phyloP scores from a whole-genome alignment of 92 coral and sea anemone genomes.

The Actinostola sp. region DNA sequence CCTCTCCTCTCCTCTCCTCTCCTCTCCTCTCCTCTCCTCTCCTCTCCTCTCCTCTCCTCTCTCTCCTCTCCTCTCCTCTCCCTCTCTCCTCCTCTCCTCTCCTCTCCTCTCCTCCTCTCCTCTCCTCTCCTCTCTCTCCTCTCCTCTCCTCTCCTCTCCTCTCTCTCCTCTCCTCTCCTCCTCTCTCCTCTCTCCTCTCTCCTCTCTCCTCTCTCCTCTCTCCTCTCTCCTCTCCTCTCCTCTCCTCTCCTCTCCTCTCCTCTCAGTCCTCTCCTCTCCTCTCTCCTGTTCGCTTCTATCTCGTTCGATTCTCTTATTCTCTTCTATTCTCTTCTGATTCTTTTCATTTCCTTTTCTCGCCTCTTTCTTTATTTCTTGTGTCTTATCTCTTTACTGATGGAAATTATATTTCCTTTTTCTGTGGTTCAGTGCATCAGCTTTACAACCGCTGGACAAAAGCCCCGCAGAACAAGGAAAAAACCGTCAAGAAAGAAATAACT shows the following conservation, averaged over 20 bases:
- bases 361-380: too few species aligned
- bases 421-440: slow-evolving; percentile 88
- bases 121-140: too few species aligned
- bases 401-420: slow-evolving; percentile 6
- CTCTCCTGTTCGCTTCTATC: not conserved
- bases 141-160: too few species aligned
- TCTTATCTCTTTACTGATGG: not conserved
- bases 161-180: too few species aligned
- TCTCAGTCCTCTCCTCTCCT: not conserved
- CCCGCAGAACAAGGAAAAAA: slow-evolving; percentile 55
- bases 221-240: slow-evolving; percentile 1
- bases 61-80: too few species aligned
- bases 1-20: not conserved
- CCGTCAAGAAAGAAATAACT: slow-evolving; percentile 29
- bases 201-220: not conserved
- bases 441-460: slow-evolving; percentile 70
- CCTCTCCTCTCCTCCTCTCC: too few species aligned
- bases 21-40: not conserved
- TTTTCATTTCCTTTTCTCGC: too few species aligned
- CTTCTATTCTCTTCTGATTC: too few species aligned
- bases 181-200: not conserved
- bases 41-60: not conserved
- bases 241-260: slow-evolving; percentile 2
- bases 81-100: too few species aligned
- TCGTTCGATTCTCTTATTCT: too few species aligned